Percentiles rank a stretch among this genome's conserved stretches.
phyloP scores from a whole-genome alignment of 1,140 invertebrate genomes.

The Drosophila obscura region DNA sequence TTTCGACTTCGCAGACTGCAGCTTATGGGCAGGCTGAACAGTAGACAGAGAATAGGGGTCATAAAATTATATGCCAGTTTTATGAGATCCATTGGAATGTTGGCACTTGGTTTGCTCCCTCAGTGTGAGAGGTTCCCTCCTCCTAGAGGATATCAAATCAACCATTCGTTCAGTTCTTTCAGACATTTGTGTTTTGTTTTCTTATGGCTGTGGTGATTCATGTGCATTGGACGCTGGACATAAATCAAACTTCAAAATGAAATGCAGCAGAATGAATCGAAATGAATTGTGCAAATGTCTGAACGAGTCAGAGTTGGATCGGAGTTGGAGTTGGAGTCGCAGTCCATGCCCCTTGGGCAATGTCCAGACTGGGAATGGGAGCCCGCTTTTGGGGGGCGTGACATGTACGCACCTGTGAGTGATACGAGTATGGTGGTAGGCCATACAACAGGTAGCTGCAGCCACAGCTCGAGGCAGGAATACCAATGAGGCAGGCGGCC shows the following conservation, averaged over 20 bases:
- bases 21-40: no score
- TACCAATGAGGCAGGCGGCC: conserved; percentile 62
- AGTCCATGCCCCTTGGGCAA: conserved; percentile 39
- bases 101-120: no score
- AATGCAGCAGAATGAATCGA: conserved; percentile 59
- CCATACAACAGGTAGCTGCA: conserved; percentile 61
- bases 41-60: no score
- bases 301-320: neutral
- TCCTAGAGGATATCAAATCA: conserved; percentile 22
- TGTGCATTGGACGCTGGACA: conserved; percentile 48
- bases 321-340: neutral
- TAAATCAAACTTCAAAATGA: conserved; percentile 62
- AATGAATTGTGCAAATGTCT: conserved; percentile 72
- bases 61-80: no score
- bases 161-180: neutral
- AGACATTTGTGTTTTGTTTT: conserved; percentile 24
- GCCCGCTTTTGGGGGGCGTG: conserved; percentile 47
- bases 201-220: conserved; percentile 59
- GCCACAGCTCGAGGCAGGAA: conserved; percentile 41
- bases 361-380: conserved; percentile 19
- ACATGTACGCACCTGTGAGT: conserved; percentile 64
- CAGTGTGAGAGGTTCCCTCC: neutral
- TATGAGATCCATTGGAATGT: no score
- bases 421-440: conserved; percentile 27
- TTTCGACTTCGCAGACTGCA: no score